Evolutionary conservation across 2,888 invertebrate genomes (phyloP).

Genomic region (Thymelicus sylvestris): DNA sequence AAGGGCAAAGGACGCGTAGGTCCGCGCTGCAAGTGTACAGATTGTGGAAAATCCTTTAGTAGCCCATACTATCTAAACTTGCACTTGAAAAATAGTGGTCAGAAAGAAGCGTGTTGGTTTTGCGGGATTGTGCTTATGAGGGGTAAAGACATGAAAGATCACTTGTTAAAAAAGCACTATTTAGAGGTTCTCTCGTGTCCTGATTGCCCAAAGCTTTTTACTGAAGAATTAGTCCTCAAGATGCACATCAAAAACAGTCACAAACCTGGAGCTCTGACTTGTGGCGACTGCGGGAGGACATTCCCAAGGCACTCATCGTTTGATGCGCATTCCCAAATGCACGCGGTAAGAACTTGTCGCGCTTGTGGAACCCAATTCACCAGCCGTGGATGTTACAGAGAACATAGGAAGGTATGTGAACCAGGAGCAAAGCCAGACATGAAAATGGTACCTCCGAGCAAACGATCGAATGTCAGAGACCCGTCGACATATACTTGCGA

Average conservation of each 20-base stretch:
- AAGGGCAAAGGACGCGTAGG: constrained; percentile 54
- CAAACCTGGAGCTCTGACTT: constrained; percentile 57
- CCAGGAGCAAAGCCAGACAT: constrained; percentile 68
- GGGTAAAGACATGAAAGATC: constrained; percentile 62
- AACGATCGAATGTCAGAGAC: constrained; percentile 69
- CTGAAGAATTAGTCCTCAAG: constrained; percentile 51
- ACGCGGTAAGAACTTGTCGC: constrained; percentile 69
- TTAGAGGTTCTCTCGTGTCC: constrained; percentile 55
- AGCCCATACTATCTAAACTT: constrained; percentile 65
- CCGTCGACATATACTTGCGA: constrained; percentile 72
- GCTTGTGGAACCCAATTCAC: constrained; percentile 69
- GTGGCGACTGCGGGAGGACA: constrained; percentile 66
- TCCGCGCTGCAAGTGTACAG: constrained; percentile 60
- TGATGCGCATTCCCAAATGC: constrained; percentile 71
- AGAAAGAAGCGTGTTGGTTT: constrained; percentile 66
- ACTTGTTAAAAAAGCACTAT: constrained; percentile 57
- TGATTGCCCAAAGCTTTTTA: constrained; percentile 63
- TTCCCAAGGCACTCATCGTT: constrained; percentile 63
- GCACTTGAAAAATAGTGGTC: constrained; percentile 71
- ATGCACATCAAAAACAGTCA: constrained; percentile 62
- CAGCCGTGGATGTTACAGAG: constrained; percentile 70
- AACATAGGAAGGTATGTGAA: constrained; percentile 69
- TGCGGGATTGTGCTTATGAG: constrained; percentile 61
- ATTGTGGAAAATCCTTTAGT: constrained; percentile 66
- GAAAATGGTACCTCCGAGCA: constrained; percentile 56